Percentiles rank a stretch among this genome's conserved stretches.
Evolutionary conservation across 1,140 invertebrate genomes (phyloP).

Genomic region (Marisa cornuarietis): DNA sequence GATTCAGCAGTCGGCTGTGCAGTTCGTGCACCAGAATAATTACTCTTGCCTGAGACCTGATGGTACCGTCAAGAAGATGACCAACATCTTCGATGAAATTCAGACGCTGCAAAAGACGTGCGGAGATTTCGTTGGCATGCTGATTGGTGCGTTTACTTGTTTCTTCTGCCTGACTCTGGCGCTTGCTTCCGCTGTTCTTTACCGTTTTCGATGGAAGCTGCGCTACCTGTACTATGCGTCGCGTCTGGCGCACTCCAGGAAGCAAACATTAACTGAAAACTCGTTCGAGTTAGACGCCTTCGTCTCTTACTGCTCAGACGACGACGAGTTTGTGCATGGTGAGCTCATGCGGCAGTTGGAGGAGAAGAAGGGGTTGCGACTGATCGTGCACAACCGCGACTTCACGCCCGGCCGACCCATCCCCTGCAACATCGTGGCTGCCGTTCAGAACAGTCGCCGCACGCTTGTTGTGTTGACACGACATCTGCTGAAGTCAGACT

Average conservation of each 20-base stretch:
- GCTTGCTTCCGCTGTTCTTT: conserved; percentile 11
- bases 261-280: neutral
- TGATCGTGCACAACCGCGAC: conserved; percentile 49
- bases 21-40: neutral
- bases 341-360: conserved; percentile 31
- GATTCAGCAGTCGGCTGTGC: conserved; percentile 19
- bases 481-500: conserved; percentile 73
- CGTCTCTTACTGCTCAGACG: conserved; percentile 39
- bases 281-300: conserved; percentile 41
- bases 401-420: conserved; percentile 63
- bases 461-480: conserved; percentile 74
- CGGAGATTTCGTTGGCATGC: conserved; percentile 9
- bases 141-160: conserved; percentile 10
- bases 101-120: conserved; percentile 27
- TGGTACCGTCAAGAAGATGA: neutral
- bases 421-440: conserved; percentile 72
- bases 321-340: conserved; percentile 32
- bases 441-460: conserved; percentile 72
- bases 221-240: conserved; percentile 32
- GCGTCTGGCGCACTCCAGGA: conserved; percentile 9
- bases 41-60: conserved; percentile 29
- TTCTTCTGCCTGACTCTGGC: conserved; percentile 20
- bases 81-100: conserved; percentile 16
- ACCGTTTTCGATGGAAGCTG: conserved; percentile 34
- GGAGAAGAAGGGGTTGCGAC: conserved; percentile 17